phyloP scores from a whole-genome alignment of 2,113 vertebrate species.

The Machaerirhynchus nigripectus region DNA sequence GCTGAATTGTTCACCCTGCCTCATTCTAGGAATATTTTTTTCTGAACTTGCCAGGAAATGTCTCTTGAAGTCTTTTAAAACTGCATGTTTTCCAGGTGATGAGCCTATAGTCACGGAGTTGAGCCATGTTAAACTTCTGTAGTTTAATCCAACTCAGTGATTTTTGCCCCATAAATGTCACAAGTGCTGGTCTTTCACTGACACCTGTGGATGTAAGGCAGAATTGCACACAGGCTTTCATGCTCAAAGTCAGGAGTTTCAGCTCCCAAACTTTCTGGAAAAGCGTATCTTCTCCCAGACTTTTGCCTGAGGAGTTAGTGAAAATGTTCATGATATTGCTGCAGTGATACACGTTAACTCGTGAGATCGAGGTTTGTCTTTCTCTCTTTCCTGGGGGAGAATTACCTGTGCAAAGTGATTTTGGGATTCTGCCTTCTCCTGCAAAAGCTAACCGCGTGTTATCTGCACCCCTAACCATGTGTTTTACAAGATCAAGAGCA shows the following conservation, averaged over 20 bases:
- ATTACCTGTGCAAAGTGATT: neutral
- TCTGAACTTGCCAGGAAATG: neutral
- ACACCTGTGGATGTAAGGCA: conserved; percentile 34
- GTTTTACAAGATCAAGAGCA: neutral
- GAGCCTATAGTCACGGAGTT: neutral
- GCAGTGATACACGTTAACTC: neutral
- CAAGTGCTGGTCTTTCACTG: neutral
- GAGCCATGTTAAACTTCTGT: neutral
- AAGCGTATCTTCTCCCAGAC: neutral
- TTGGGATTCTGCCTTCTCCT: neutral
- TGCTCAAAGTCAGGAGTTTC: neutral
- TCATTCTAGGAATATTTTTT: neutral
- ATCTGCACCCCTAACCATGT: rapidly evolving
- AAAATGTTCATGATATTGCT: neutral
- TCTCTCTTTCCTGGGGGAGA: neutral
- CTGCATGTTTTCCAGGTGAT: neutral
- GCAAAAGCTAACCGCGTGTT: neutral
- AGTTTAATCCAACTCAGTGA: rapidly evolving
- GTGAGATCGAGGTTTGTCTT: neutral
- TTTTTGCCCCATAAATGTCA: neutral
- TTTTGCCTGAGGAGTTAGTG: neutral
- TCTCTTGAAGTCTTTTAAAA: neutral
- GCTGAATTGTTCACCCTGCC: neutral
- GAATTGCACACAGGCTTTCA: neutral
- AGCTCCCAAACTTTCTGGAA: neutral